These are phyloP conservation scores for Lophochroa leadbeateri DNA, from an alignment of 2,113 vertebrate species.

Conservation along the genomic window DNA sequence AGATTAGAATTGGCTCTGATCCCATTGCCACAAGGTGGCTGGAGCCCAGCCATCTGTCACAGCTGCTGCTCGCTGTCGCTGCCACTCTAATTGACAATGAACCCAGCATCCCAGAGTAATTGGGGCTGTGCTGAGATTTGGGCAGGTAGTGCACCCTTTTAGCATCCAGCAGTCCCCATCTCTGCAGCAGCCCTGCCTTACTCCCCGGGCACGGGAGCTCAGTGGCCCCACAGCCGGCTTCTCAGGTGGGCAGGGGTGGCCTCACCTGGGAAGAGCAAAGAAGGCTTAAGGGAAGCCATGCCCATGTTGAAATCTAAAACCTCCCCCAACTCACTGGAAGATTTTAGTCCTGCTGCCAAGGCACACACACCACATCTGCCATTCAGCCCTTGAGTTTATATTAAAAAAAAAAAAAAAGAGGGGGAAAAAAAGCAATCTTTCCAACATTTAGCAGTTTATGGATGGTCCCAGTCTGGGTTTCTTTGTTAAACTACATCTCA, in stretches of 20 bases:
- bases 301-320: constrained; percentile 8
- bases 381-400: background rate
- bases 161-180: constrained; percentile 89
- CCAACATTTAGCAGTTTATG: background rate
- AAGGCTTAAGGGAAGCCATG: constrained; percentile 64
- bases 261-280: background rate
- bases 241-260: background rate
- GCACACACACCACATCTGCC: constrained; percentile 14
- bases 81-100: constrained; percentile 94
- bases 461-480: background rate
- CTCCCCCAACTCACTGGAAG: background rate
- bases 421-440: background rate
- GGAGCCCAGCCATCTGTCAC: constrained; percentile 93
- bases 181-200: constrained; percentile 66
- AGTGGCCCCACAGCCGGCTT: constrained; percentile 63
- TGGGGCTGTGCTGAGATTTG: constrained; percentile 84
- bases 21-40: constrained; percentile 84
- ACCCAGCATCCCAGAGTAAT: constrained; percentile 88
- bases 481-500: background rate
- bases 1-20: constrained; percentile 82
- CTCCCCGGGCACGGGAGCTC: background rate
- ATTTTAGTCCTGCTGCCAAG: constrained; percentile 27
- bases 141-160: constrained; percentile 91
- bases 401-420: background rate
- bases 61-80: constrained; percentile 87